phyloP scores from a whole-genome alignment of 2,888 invertebrate genomes.

The Melinopterus prodromus region DNA sequence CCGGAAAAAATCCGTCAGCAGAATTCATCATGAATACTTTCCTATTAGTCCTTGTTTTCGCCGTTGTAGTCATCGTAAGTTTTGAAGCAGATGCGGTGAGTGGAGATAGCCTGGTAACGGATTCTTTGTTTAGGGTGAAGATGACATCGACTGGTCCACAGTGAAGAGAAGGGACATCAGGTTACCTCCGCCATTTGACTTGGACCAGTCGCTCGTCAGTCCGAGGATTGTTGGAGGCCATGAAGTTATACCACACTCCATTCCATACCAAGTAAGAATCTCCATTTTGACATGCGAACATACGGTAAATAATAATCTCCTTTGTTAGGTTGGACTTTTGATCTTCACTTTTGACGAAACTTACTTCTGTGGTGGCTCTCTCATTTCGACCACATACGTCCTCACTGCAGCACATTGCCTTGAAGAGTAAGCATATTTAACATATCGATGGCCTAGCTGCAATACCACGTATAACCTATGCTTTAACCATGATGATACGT shows the following conservation, averaged over 20 bases:
- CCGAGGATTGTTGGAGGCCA: constrained; percentile 23
- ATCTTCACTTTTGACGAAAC: constrained; percentile 47
- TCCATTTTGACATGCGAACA: not conserved
- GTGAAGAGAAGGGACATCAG: constrained; percentile 15
- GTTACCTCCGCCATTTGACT: not conserved
- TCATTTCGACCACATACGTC: constrained; percentile 61
- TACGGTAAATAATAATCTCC: constrained; percentile 40
- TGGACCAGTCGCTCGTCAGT: not conserved
- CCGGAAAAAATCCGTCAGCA: not conserved
- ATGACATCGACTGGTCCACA: constrained; percentile 25
- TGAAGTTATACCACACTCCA: constrained; percentile 13
- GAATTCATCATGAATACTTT: constrained; percentile 6
- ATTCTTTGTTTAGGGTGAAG: not conserved
- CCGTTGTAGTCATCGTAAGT: not conserved
- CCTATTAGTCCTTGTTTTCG: not conserved
- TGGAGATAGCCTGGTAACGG: not conserved
- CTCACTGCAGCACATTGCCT: constrained; percentile 65
- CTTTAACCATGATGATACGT: no score
- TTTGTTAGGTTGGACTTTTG: constrained; percentile 39
- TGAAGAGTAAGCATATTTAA: constrained; percentile 10
- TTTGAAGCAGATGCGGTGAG: not conserved
- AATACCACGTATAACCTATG: no score
- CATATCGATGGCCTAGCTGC: no score
- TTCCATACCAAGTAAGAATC: constrained; percentile 26
- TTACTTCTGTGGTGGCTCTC: constrained; percentile 64